Percentiles rank a stretch among this genome's conserved stretches.
Conservation (phyloP, 2,113 vertebrate genomes). For the Chelonoidis abingdonii region DNA sequence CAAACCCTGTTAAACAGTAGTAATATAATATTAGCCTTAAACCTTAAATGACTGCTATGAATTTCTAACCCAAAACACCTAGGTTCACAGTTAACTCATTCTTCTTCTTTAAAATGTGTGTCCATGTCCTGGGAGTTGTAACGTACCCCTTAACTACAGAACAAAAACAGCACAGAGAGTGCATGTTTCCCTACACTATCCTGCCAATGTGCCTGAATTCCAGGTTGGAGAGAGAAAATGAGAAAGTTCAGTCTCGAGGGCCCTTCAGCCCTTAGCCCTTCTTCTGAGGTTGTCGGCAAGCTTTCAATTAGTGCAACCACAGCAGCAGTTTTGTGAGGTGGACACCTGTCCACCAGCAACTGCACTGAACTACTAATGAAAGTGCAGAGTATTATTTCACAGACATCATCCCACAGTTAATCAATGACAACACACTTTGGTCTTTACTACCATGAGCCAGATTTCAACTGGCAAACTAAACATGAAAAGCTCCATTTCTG, state of each 20-base stretch:
- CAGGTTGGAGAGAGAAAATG: neutral
- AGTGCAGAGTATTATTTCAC: neutral
- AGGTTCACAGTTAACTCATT: neutral
- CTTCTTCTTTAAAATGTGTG: fast-evolving
- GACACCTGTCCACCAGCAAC: neutral
- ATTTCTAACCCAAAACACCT: neutral
- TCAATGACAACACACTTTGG: neutral
- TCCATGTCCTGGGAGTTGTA: neutral
- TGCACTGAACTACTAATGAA: neutral
- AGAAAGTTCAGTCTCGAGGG: neutral
- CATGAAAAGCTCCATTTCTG: neutral
- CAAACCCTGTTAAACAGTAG: neutral
- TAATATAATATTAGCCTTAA: neutral
- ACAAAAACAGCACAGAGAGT: neutral
- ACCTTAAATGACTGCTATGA: neutral
- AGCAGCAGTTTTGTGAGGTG: neutral
- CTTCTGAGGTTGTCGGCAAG: neutral
- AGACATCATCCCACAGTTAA: neutral
- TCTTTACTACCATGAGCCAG: neutral
- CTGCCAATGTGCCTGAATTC: neutral
- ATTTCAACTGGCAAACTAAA: neutral
- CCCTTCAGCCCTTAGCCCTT: neutral
- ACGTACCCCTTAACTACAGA: neutral
- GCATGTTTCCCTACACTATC: neutral
- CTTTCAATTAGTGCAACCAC: neutral